Base-by-base conservation (phyloP, 2,113 vertebrate genomes). In the Pongo abelii region DNA sequence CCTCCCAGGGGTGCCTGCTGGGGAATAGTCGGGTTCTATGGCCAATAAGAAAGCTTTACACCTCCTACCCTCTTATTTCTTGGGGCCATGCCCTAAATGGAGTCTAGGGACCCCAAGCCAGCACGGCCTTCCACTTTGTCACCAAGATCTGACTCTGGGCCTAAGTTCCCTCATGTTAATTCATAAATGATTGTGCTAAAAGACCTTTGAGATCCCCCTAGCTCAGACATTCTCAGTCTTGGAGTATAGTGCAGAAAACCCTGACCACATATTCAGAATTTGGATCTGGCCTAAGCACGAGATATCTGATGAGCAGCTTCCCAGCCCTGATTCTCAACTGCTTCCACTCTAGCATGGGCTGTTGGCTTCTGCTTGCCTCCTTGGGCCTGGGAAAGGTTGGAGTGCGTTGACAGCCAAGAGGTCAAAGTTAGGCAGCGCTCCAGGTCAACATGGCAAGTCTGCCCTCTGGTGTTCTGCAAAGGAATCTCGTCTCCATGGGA, bases 391-490 rank as follows among this genome's bases (percentile, higher is more conserved):
- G 69, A 70, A 88, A 96, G 13, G 85, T 3, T 72, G 5, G 32
- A 50, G 72, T 13, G 64, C 57, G 12, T 2, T 16, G 38, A 59
- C 22, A 70, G 48, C 46, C 32, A 3, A 17, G 7, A 38, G 40
- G 13, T 16, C 3, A 35, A 17, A 12, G 2, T 17, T 7, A 22
- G 11, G 23, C 55, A 64, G 30, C 67, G 8, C 17, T 67, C 89
- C 48, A 3, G 0, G 57, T 14, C 74, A 23, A 52, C 64, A n/a
- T 14, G 69, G 38, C 72, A 27, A 50, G 69, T 0, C 14, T 30
- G 55, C 97, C 97, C 96, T 94, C 97, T 98, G 40, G 86, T 92
- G 95, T 50, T 80, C 12, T 0, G 1, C 4, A 22, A 8, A 50
- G 61, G 89, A 86, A 93, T 91, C 79, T 88, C 83, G 25, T 25